A percentile compares a stretch with the other conserved stretches of the same genome.
Conservation (phyloP, 2,113 vertebrate genomes). For the Neolamprologus cancellatus region DNA sequence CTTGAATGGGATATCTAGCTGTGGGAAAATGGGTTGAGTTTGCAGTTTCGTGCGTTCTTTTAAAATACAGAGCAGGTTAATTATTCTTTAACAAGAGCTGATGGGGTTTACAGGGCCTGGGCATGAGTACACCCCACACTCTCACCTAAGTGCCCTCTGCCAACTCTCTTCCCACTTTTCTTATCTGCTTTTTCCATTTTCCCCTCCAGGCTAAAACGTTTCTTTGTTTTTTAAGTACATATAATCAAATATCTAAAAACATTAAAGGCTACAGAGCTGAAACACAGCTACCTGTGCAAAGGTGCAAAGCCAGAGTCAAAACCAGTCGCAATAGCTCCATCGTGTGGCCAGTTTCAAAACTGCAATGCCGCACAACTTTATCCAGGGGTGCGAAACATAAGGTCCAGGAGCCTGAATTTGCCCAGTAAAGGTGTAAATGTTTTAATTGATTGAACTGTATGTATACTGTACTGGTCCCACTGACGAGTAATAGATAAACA, state of each 20-base stretch:
- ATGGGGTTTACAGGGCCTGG: rapidly evolving
- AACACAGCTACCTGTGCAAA: neutral
- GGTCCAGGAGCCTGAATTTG: neutral
- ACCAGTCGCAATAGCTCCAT: rapidly evolving
- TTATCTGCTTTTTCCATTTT: neutral
- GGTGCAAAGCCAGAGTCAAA: neutral
- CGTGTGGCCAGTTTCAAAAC: neutral
- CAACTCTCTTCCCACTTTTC: neutral
- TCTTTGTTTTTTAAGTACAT: neutral
- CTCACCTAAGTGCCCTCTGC: rapidly evolving
- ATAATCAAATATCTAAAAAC: neutral
- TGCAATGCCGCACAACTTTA: neutral
- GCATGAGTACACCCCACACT: rapidly evolving
- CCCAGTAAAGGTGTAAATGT: neutral
- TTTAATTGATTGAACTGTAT: neutral
- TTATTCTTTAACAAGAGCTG: neutral
- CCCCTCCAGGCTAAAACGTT: rapidly evolving
- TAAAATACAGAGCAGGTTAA: neutral
- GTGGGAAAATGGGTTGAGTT: neutral
- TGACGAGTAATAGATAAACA: rapidly evolving
- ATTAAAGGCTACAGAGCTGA: neutral
- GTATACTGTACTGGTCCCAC: neutral
- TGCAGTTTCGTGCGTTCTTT: rapidly evolving
- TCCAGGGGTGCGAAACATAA: rapidly evolving
- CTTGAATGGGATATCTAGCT: neutral